These are phyloP conservation scores for Eremophila alpestris DNA, from an alignment of 2,797 vertebrate species.

Conservation along the genomic window DNA sequence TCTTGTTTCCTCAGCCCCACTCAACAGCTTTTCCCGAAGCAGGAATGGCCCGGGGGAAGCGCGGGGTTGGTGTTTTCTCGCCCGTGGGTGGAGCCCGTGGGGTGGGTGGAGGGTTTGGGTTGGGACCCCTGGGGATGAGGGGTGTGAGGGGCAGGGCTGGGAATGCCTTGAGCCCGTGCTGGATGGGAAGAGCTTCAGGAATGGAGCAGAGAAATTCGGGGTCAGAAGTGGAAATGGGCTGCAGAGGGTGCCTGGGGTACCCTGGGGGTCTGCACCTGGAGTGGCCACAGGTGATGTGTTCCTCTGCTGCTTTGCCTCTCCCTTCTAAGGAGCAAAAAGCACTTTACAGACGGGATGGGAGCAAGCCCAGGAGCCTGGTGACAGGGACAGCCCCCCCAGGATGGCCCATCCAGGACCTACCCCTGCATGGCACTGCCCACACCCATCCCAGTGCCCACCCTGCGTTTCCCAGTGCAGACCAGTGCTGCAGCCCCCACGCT, in stretches of 20 bases:
- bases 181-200: not conserved
- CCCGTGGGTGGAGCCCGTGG: not conserved
- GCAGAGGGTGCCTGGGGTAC: no score
- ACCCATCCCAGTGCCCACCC: fast-evolving
- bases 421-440: not conserved
- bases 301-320: not conserved
- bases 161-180: fast-evolving
- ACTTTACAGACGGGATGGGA: fast-evolving
- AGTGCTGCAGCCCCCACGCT: fast-evolving
- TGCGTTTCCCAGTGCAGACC: not conserved
- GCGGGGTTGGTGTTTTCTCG: fast-evolving
- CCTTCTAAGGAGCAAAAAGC: not conserved
- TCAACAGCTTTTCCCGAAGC: conserved; percentile 55
- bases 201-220: not conserved
- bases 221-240: not conserved
- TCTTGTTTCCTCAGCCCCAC: conserved; percentile 74
- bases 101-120: not conserved
- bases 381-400: not conserved
- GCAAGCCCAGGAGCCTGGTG: not conserved
- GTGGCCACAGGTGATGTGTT: fast-evolving
- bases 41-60: fast-evolving
- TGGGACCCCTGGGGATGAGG: not conserved
- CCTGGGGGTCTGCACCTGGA: fast-evolving
- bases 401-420: fast-evolving
- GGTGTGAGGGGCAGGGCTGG: not conserved